These are phyloP conservation scores for Butorides virescens DNA, from an alignment of 2,113 vertebrate species.

Conservation along the genomic window DNA sequence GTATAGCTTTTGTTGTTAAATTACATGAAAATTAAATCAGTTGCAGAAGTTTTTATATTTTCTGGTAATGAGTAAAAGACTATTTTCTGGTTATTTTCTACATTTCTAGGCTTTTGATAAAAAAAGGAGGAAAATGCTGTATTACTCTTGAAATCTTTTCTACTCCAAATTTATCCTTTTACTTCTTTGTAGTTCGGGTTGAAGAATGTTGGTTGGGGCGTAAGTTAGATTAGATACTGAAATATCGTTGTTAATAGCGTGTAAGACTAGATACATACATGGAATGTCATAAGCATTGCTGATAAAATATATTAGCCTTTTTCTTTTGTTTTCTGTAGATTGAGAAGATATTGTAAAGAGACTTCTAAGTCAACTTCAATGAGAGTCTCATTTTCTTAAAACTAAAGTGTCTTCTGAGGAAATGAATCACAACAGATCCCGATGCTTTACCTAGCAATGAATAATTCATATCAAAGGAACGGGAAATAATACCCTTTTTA, in stretches of 20 bases:
- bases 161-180: neutral
- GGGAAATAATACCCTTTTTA: neutral
- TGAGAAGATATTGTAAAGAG: neutral
- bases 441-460: neutral
- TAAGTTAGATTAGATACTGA: neutral
- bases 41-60: neutral
- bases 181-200: neutral
- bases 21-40: neutral
- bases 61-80: no score
- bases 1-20: neutral
- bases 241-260: neutral
- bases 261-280: neutral
- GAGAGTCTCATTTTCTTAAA: neutral
- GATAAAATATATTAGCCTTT: neutral
- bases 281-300: neutral
- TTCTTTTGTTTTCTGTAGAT: neutral
- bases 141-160: neutral
- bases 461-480: neutral
- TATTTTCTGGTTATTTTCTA: neutral
- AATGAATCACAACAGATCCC: neutral
- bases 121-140: neutral
- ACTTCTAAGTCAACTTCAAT: neutral
- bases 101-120: neutral
- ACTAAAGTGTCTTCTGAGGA: neutral
- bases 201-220: neutral